Base-by-base conservation (phyloP, 2,888 invertebrate species). In the Crepidodera aurea region DNA sequence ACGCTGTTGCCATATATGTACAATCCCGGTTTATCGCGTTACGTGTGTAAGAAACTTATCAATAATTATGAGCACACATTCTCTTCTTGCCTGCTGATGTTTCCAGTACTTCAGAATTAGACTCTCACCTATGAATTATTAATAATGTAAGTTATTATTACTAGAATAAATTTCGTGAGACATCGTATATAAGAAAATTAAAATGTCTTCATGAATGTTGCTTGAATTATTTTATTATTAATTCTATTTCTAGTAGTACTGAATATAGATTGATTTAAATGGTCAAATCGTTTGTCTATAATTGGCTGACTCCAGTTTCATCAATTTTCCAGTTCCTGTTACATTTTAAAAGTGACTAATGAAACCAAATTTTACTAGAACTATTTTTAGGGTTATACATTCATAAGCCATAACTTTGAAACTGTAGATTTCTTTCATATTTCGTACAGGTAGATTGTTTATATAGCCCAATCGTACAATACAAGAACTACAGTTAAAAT, bases 11-110 rank as follows among this genome's bases (percentile, higher is more conserved):
- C 57, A 48, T 57, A 50, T 48, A 57, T 18, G 57, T 57, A 48
- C 39, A 57, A 57, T 27, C 27, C 48, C 37, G 37, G 48, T 57
- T 39, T 37, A 34, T 48, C 46, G 46, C 34, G 37, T 56, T 56
- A 46, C 25, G 48, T 57, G 48, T 50, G 48, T 57, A 48, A 57
- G 39, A 48, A 57, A 57, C 57, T 57, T 57, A 57, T 57, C 44
- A 57, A 57, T 57, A 57, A 48, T 57, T 57, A 57, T 57, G 57
- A 50, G 48, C 48, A 27, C 27, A 54, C 56, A 34, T 56, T 56
- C 22, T 32, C 13, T 44, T 25, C 39, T 37, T 32, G 32, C 8
- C 15, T 37, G n/a, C n/a, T n/a, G n/a, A n/a, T n/a, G 22, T 19
- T 56, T 32, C n/a, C n/a, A n/a, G 12, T 48, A 25, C 32, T 57